A percentile compares a stretch with the other conserved stretches of the same genome.
Conservation (phyloP, 1,140 invertebrate genomes). For the Contarinia nasturtii region DNA sequence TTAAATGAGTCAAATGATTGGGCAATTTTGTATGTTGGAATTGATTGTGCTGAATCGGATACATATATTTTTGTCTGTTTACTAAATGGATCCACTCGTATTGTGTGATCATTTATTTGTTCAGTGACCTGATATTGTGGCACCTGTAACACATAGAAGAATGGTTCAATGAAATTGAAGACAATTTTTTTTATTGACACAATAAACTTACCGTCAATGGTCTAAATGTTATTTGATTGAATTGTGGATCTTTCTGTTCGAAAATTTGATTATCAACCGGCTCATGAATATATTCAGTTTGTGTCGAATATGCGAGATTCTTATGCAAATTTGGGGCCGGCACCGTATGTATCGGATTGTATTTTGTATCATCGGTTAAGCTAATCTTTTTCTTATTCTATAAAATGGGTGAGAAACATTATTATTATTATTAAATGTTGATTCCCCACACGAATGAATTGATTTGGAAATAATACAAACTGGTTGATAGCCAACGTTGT, state of each 20-base stretch:
- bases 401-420: neutral
- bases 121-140: slow-evolving; percentile 27
- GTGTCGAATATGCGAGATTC: slow-evolving; percentile 7
- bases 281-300: neutral
- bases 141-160: slow-evolving; percentile 4
- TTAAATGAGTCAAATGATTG: slow-evolving; percentile 23
- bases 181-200: neutral
- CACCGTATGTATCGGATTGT: slow-evolving; percentile 60
- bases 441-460: neutral
- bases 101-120: slow-evolving; percentile 23
- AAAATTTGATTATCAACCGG: neutral
- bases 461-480: neutral
- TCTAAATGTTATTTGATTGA: neutral
- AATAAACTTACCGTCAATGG: neutral
- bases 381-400: slow-evolving; percentile 8
- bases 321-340: slow-evolving; percentile 55
- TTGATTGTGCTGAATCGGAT: slow-evolving; percentile 27
- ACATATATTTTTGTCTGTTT: slow-evolving; percentile 26
- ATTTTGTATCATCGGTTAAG: slow-evolving; percentile 12
- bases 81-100: slow-evolving; percentile 16
- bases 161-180: neutral
- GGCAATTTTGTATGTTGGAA: slow-evolving; percentile 22
- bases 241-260: neutral
- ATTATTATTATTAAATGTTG: neutral
- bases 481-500: neutral